Base-by-base conservation (phyloP, 1,140 invertebrate species). In the Venturia canescens region DNA sequence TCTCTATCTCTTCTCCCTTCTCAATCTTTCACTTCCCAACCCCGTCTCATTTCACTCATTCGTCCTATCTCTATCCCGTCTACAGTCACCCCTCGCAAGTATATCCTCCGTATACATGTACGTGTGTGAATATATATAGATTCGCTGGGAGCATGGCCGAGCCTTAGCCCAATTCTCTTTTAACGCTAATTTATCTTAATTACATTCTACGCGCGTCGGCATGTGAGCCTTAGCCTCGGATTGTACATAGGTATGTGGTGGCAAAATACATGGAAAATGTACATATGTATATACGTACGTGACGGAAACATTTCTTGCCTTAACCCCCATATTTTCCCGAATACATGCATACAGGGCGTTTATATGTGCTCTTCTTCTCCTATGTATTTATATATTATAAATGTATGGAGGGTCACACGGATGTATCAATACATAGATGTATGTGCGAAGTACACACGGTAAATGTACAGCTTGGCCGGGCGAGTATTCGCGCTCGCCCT, bases 101-200 rank as follows among this genome's bases (percentile, higher is more conserved):
- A 82, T 80, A 80, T 63, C 80, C 72, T 53, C 34, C 53, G 66
- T 66, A 81, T 53, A 79, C 70, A 57, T 70, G 34, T 72, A 38
- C 67, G 34, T 72, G 66, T 63, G 78, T n/a, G n/a, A n/a, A n/a
- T n/a, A n/a, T n/a, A n/a, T n/a, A n/a, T n/a, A n/a, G n/a, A n/a
- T n/a, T n/a, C 67, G 80, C 83, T 83, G 74, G 63, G 72, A 81
- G 71, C 83, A 82, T 80, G 80, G 81, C 84, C 79, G 69, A 84
- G 86, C 85, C 86, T 84, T 86, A 88, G 84, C 86, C 87, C 88
- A 85, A 88, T 88, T 88, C 85, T 86, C 82, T 88, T 87, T 88
- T 89, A 88, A 89, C 89, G 88, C 89, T 90, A 90, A 90, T 90
- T 90, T 90, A 90, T 90, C 89, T 90, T 90, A 90, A 90, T 90